Base-by-base conservation (phyloP, 2,113 vertebrate genomes). In the Pelobates fuscus region DNA sequence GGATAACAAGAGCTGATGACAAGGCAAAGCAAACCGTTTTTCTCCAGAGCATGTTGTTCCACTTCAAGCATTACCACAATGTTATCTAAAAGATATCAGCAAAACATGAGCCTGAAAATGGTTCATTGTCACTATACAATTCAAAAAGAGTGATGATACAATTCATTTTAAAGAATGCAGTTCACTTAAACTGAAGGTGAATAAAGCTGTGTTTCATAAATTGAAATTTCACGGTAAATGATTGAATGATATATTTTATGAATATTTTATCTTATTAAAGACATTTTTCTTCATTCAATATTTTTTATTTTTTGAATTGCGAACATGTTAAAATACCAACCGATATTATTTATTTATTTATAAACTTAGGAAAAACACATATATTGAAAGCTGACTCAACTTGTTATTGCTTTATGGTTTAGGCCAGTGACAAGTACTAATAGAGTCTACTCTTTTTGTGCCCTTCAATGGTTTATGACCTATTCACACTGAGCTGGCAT, bases 1-100 rank as follows among this genome's bases (percentile, higher is more conserved):
- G 89, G 75, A 92, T 81, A 78, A 84, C 85, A 80, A 96, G 84
- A 71, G 94, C 83, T 81, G 86, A 84, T 86, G 90, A 79, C 43
- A 94, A 77, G 79, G 94, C 79, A 85, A 93, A 86, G 90, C 90
- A 86, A 81, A 86, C 82, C 88, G 88, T 85, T 84, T 89, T 83
- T 82, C 89, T 92, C 93, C 92, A 91, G 87, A 86, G 90, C 91
- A 94, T 98, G 82, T 85, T 91, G 85, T 49, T 78, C 91, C 86
- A 89, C 89, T 88, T 89, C 93, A 52, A 88, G 91, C 95, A 97
- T 98, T 93, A 91, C 95, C 93, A 84, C 82, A 82, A 67, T 8
- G 58, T 80, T 87, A 84, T 84, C 88, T 92, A 72, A 1, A 79
- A 70, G 0, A 68, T 46, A 25, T 18, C 15, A 54, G 30, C 5